These are phyloP conservation scores for Buceros bicornis DNA, from an alignment of 2,797 vertebrate species.

Conservation along the genomic window DNA sequence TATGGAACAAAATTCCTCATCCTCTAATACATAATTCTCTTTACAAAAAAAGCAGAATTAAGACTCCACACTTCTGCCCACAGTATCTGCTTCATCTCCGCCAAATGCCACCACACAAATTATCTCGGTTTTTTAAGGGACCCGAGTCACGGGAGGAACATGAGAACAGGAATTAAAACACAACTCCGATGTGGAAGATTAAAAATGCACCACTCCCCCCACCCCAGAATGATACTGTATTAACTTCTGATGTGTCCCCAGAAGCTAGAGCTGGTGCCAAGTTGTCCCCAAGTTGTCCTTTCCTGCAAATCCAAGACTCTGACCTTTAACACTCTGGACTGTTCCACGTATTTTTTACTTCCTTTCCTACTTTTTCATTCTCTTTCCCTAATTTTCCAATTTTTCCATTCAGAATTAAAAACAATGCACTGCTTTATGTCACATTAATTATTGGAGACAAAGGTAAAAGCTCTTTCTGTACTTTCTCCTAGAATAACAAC, in stretches of 20 bases:
- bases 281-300: background rate
- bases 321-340: background rate
- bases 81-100: background rate
- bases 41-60: background rate
- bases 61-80: background rate
- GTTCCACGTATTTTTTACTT: background rate
- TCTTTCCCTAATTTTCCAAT: background rate
- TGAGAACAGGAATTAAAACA: background rate
- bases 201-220: background rate
- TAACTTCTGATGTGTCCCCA: background rate
- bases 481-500: background rate
- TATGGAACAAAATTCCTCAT: background rate
- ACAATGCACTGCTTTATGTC: background rate
- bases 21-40: background rate
- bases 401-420: background rate
- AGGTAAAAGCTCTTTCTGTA: background rate
- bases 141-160: background rate
- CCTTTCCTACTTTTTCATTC: background rate
- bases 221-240: accelerated
- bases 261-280: background rate
- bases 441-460: background rate
- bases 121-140: background rate
- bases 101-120: background rate
- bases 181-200: background rate
- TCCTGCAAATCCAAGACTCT: background rate